Evolutionary conservation across 2,113 vertebrate genomes (phyloP).

Genomic region (Lathamus discolor): DNA sequence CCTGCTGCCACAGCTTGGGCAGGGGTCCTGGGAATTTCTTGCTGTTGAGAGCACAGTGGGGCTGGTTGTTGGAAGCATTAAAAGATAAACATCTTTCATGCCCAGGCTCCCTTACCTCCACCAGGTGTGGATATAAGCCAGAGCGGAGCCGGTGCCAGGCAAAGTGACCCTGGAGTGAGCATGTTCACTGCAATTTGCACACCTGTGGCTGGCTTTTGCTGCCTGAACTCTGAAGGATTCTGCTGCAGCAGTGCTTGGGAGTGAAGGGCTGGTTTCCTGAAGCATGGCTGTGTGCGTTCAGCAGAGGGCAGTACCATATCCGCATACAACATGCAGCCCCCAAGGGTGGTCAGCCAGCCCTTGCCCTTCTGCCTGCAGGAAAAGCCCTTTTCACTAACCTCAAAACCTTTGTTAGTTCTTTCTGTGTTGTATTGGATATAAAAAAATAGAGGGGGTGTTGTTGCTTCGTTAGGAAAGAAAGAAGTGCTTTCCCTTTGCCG

Average conservation of each 20-base stretch:
- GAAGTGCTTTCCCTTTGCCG: neutral
- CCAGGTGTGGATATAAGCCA: neutral
- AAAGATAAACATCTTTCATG: neutral
- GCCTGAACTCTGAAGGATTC: neutral
- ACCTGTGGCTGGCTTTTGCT: neutral
- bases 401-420: neutral
- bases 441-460: neutral
- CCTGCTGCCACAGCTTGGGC: neutral
- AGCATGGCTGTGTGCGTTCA: neutral
- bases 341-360: neutral
- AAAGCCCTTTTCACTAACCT: neutral
- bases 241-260: neutral
- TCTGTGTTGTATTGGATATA: neutral
- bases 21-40: neutral
- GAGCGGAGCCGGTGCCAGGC: neutral
- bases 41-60: accelerated
- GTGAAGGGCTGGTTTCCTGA: neutral
- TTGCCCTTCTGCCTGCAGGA: accelerated
- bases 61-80: neutral
- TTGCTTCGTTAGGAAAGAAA: neutral
- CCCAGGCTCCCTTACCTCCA: neutral
- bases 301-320: neutral
- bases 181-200: neutral
- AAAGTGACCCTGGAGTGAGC: neutral
- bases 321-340: accelerated